Base-by-base conservation (phyloP, 2,888 invertebrate species). In the Tachystola acroxantha region DNA sequence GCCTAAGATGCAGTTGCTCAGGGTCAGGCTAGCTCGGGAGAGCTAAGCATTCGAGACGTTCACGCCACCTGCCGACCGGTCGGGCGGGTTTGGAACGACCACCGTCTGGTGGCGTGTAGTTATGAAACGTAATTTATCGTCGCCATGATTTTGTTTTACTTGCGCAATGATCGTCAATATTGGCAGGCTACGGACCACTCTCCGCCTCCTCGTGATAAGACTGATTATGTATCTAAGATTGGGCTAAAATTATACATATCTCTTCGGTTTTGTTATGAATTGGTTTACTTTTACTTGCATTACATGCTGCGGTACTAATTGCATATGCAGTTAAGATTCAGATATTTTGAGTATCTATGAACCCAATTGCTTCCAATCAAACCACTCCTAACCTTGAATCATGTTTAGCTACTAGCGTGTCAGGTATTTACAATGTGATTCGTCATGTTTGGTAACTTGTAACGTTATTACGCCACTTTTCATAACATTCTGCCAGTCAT, bases 1-100 rank as follows among this genome's bases (percentile, higher is more conserved):
- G 16, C n/a, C n/a, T 24, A n/a, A 24, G 24, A 24, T 27, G 27
- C 61, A 63, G 49, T 60, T 52, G 58, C 66, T 67, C 71, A 77
- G 67, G 76, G 76, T 74, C 73, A 63, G 42, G 46, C 46, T 22
- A n/a, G 20, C 46, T 10, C 44, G 53, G n/a, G 42, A 46, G 40
- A 50, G 53, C 47, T 45, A 48, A 59, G 40, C 50, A 48, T 57
- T 57, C 53, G 57, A 48, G 16, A 16, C 16, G 16, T n/a, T 2
- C 50, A 45, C 56, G 53, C 62, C 77, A 77, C 78, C 76, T 73
- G 80, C 72, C 38, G 53, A 80, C 81, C 68, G 71, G 80, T 76
- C 55, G 33, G 48, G 68, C 75, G 41, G 61, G 76, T 78, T 71
- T 48, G 43, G 41, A 44, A 52, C 53, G 48, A 58, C 50, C 57